Evolutionary conservation across 23 tunicate genomes (phyloP).

Genomic region (Corella eumyota): DNA sequence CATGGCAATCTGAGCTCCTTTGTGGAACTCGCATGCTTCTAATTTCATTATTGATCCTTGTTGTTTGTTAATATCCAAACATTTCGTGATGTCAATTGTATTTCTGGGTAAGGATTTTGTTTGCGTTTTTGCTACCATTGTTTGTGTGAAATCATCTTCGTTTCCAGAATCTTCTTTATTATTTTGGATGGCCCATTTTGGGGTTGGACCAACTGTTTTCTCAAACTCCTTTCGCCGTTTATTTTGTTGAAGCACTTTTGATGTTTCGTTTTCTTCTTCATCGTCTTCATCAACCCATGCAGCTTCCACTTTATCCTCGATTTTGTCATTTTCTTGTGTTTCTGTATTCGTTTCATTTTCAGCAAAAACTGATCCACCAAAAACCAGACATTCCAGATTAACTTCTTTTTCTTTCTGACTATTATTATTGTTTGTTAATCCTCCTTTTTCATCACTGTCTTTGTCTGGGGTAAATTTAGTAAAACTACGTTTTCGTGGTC

Average conservation of each 20-base stretch:
- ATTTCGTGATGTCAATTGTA: constrained; percentile 30
- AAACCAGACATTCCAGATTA: constrained; percentile 8
- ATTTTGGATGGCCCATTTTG: constrained; percentile 41
- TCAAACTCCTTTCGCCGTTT: constrained; percentile 50
- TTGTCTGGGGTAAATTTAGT: too few species aligned
- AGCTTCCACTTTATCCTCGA: constrained; percentile 2
- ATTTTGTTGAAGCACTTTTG: constrained; percentile 1
- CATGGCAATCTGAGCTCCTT: constrained; percentile 54
- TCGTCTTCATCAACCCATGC: constrained; percentile 82
- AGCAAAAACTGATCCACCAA: constrained; percentile 19
- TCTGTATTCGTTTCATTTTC: neutral
- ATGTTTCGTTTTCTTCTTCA: constrained; percentile 2
- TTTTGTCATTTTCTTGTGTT: neutral
- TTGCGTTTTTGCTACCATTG: constrained; percentile 10
- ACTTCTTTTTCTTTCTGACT: neutral
- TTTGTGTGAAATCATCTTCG: constrained; percentile 7
- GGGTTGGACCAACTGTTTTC: constrained; percentile 60
- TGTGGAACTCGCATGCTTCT: constrained; percentile 77
- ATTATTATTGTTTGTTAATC: too few species aligned
- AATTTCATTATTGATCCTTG: constrained; percentile 24
- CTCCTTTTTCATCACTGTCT: too few species aligned
- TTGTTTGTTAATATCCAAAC: constrained; percentile 60
- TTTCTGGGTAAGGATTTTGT: constrained; percentile 9
- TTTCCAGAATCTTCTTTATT: neutral
- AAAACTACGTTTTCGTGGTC: too few species aligned